Conservation (phyloP, 1,140 invertebrate species). For the Andricus grossulariae region DNA sequence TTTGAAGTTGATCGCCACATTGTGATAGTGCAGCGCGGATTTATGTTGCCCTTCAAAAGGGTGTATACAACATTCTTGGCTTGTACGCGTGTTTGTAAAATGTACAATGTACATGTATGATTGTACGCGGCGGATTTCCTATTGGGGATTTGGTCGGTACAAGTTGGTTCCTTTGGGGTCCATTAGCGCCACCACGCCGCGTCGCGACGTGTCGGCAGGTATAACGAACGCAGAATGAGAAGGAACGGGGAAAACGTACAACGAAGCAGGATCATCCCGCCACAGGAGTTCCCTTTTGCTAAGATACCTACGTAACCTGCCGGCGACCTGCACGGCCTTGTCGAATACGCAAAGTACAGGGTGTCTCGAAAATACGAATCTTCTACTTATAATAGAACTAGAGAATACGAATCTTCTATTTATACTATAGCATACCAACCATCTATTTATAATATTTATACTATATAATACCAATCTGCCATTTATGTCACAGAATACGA, state of each 20-base stretch:
- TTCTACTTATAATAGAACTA: constrained; percentile 27
- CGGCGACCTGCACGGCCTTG: constrained; percentile 52
- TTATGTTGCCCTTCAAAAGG: constrained; percentile 13
- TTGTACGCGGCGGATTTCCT: constrained; percentile 2
- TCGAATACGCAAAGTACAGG: constrained; percentile 37
- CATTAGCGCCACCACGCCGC: constrained; percentile 51
- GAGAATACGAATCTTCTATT: too few species aligned
- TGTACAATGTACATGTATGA: neutral
- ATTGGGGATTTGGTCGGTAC: neutral
- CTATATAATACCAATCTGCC: too few species aligned
- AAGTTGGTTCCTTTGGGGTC: constrained; percentile 39
- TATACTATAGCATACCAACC: too few species aligned
- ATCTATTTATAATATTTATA: too few species aligned
- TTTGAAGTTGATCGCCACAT: constrained; percentile 8
- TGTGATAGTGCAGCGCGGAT: constrained; percentile 17
- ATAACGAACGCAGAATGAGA: constrained; percentile 51
- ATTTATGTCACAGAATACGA: too few species aligned
- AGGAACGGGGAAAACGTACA: constrained; percentile 46
- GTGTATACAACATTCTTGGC: constrained; percentile 16
- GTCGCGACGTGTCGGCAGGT: constrained; percentile 44
- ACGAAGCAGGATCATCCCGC: constrained; percentile 47
- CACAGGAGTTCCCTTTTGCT: constrained; percentile 53
- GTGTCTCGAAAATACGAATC: constrained; percentile 46
- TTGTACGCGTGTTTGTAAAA: constrained; percentile 17
- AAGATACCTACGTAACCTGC: constrained; percentile 51